Evolutionary conservation across 2,797 vertebrate species (phyloP), one percentile per base, ranked within the genome.

Genomic region (Hyperoplus lanceolatus): DNA sequence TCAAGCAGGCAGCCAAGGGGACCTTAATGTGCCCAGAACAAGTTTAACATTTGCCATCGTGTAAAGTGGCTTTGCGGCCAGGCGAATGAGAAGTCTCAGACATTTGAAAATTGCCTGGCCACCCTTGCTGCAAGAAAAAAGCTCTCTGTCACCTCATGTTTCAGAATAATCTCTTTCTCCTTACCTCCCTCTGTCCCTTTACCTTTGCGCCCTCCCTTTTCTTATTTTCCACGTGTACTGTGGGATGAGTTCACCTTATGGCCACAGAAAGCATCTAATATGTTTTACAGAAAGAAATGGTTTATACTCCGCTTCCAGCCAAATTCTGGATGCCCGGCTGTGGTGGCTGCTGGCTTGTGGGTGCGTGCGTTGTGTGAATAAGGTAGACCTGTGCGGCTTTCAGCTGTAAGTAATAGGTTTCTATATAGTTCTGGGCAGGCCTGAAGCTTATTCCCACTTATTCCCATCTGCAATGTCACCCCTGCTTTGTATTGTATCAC

Each of bases 141-240:
- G 87, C 89, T 92, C 89, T 89, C 84, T 88, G 88, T 90, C 91
- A 89, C 87, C 84, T 92, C 76, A 90, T 93, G 93, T 93, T 92
- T 92, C 84, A 89, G 83, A 64, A 73, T 75, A 81, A 80, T 83
- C 76, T 81, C 67, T 59, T 54, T 70, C 13, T 62, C 64, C n/a
- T 41, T 55, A 63, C 9, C 16, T 57, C 67, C 8, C 62, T 72
- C 59, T 58, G 2, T 57, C 38, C 60, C 69, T 66, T 63, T 75
- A 48, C 59, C 29, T 9, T 41, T 65, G 8, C 59, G 16, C 29
- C 56, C 39, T 76, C 55, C 38, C 5, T 53, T 57, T 46, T 51
- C 39, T 68, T 68, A 58, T 50, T 21, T 39, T 62, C 81, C 65
- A 68, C 79, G 49, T 79, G 54, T 60, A n/a, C 50, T 72, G 29